A percentile compares a stretch with the other conserved stretches of the same genome.
Conservation (phyloP, 2,797 vertebrate species). For the Telmatherina bonti region DNA sequence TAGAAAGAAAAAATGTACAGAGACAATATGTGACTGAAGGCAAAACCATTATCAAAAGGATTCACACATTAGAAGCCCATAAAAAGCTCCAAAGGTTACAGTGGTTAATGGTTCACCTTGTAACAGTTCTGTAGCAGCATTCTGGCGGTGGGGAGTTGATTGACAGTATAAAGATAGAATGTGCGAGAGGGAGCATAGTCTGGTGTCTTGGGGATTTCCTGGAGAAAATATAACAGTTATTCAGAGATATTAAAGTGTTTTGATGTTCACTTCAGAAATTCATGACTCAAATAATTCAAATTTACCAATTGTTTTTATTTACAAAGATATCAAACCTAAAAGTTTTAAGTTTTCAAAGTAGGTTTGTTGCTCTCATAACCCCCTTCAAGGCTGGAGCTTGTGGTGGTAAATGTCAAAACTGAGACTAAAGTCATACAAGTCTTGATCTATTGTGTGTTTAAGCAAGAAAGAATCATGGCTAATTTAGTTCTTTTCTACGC, state of each 20-base stretch:
- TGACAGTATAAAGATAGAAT: slow-evolving; percentile 95
- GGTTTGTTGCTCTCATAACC: no score
- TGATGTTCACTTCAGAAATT: neutral
- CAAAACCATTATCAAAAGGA: neutral
- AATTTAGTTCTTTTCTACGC: neutral
- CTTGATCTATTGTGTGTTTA: no score
- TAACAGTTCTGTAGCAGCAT: slow-evolving; percentile 93
- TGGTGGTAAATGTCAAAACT: neutral
- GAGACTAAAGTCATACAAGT: no score
- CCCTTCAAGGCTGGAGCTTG: no score
- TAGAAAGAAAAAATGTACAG: slow-evolving; percentile 59
- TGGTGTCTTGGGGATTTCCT: slow-evolving; percentile 97
- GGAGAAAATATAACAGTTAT: slow-evolving; percentile 8
- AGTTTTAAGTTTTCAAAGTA: no score
- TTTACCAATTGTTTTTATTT: neutral
- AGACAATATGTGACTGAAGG: neutral
- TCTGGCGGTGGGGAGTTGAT: slow-evolving; percentile 86
- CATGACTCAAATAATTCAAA: neutral
- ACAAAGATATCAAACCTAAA: neutral
- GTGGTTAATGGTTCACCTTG: slow-evolving; percentile 82
- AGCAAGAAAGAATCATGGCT: neutral
- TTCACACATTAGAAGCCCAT: neutral
- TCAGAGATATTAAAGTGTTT: slow-evolving; percentile 7
- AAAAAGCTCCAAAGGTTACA: neutral
- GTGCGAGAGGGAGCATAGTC: slow-evolving; percentile 95